Conservation (phyloP, 2,797 vertebrate genomes). For the Vespertilio murinus region DNA sequence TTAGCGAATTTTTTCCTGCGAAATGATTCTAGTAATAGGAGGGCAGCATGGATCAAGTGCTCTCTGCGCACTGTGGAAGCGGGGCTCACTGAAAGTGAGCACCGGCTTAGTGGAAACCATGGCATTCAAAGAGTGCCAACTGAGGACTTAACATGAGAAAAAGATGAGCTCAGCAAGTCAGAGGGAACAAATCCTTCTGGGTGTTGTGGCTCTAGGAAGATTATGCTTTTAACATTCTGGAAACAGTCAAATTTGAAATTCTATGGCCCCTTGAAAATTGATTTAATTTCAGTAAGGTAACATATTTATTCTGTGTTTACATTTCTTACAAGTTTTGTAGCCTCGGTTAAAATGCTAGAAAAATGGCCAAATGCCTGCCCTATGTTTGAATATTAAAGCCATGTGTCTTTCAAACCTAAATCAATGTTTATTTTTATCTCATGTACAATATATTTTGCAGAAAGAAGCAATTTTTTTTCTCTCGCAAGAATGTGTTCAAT, state of each 20-base stretch:
- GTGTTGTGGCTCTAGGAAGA: not conserved
- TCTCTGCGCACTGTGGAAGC: not conserved
- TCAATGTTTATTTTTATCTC: not conserved
- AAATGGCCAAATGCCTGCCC: not conserved
- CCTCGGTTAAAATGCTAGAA: not conserved
- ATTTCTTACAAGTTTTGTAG: not conserved
- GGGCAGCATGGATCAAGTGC: conserved; percentile 13
- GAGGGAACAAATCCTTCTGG: not conserved
- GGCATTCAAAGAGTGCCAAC: not conserved
- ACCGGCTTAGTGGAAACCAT: not conserved
- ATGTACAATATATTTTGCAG: not conserved
- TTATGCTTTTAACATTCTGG: not conserved
- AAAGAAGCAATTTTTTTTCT: not conserved
- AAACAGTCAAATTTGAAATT: not conserved
- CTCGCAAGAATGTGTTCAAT: not conserved
- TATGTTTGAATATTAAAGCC: not conserved
- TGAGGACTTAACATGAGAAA: not conserved
- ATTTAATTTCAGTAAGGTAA: not conserved
- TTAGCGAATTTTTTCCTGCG: conserved; percentile 31
- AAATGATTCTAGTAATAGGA: conserved; percentile 45
- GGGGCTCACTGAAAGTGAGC: not conserved
- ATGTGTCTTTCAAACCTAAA: not conserved
- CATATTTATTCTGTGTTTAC: not conserved
- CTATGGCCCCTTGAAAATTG: not conserved
- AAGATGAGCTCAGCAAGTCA: not conserved